phyloP scores from a whole-genome alignment of 37 sponge, comb jelly and placozoan species.

The Crambe crambe region DNA sequence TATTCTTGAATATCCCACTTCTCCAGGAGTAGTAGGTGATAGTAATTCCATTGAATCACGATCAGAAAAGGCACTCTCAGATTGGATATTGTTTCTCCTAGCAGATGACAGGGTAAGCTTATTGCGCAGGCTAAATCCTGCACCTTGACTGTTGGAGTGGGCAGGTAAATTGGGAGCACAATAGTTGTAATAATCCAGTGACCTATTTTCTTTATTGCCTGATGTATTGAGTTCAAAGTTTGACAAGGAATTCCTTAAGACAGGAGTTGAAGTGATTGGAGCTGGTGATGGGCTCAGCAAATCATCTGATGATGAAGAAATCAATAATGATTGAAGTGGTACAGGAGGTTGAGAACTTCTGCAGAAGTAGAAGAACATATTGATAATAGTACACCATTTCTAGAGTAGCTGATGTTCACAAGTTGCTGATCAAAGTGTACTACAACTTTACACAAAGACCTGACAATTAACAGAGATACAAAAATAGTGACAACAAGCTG shows the following conservation, averaged over 20 bases:
- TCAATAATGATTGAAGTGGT: background rate
- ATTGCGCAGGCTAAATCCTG: background rate
- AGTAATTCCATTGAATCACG: background rate
- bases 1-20: background rate
- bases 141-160: background rate
- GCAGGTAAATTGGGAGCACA: slow-evolving; percentile 36
- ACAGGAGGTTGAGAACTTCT: no score
- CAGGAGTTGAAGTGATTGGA: background rate
- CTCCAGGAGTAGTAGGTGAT: background rate
- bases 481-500: no score
- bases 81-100: background rate
- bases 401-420: background rate
- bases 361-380: background rate
- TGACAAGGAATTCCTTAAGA: slow-evolving; percentile 14
- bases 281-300: background rate
- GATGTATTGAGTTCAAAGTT: slow-evolving; percentile 14
- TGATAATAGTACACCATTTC: background rate
- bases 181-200: slow-evolving; percentile 31
- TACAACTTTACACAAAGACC: no score
- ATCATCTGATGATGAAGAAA: background rate
- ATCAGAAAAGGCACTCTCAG: background rate
- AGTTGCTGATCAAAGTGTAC: no score
- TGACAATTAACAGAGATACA: no score
- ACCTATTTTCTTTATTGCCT: background rate
- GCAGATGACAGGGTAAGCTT: background rate